A percentile compares a stretch with the other conserved stretches of the same genome.
Conservation (phyloP, 2,888 invertebrate genomes). For the Petrolisthes manimaculis region DNA sequence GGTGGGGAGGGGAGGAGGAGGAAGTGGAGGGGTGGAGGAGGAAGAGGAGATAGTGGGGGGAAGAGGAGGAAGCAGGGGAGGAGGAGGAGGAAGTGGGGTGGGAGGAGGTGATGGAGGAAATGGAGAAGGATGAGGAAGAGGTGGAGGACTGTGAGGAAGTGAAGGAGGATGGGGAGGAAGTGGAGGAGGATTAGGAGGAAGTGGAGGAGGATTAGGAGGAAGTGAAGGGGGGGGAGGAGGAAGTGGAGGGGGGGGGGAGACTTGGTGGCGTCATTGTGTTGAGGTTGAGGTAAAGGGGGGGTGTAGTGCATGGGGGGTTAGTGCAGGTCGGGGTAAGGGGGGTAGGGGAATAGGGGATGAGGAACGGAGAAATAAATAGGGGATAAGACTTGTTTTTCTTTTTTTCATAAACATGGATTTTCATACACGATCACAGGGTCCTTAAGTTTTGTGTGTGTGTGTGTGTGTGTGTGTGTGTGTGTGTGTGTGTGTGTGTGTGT, state of each 20-base stretch:
- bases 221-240: background rate
- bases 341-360: background rate
- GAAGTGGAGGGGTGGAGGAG: background rate
- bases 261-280: too few relatives aligned
- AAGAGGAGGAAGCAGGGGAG: background rate
- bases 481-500: background rate
- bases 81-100: background rate
- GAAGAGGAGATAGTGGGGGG: background rate
- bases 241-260: background rate
- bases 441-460: background rate
- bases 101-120: background rate
- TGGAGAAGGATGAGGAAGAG: background rate
- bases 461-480: slow-evolving; percentile 12
- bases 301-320: background rate
- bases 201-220: background rate
- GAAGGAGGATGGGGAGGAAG: background rate
- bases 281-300: background rate
- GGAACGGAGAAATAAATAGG: background rate
- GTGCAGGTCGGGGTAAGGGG: background rate
- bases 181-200: background rate
- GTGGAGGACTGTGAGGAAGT: background rate
- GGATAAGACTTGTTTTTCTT: background rate
- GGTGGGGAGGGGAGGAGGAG: background rate
- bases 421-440: background rate
- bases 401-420: background rate